Percentiles rank a stretch among this genome's conserved stretches.
Conservation (phyloP, 2,797 vertebrate species). For the Ispidina lecontei region DNA sequence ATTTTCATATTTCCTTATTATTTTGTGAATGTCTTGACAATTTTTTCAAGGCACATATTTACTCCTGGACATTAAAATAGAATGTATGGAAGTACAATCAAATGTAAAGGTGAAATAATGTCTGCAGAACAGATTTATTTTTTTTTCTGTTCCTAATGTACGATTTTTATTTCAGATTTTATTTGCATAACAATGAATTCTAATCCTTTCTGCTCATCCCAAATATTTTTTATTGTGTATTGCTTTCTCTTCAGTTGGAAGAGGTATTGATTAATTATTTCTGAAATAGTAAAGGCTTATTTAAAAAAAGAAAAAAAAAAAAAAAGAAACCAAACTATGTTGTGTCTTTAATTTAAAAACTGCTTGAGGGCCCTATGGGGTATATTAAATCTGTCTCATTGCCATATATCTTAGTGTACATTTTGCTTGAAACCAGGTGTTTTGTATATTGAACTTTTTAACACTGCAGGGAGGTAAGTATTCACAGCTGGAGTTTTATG, state of each 20-base stretch:
- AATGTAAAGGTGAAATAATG: not conserved
- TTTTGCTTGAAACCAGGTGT: constrained; percentile 86
- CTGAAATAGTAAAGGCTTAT: constrained; percentile 64
- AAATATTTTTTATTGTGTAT: constrained; percentile 12
- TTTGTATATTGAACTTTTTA: constrained; percentile 86
- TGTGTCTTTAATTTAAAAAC: constrained; percentile 82
- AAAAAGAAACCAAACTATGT: constrained; percentile 8
- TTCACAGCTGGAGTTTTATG: constrained; percentile 87
- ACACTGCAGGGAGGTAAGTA: constrained; percentile 85
- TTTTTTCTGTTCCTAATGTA: not conserved
- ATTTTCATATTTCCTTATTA: fast-evolving
- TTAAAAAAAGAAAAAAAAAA: not conserved
- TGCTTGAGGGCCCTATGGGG: constrained; percentile 80
- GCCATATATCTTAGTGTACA: constrained; percentile 80
- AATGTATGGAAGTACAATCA: not conserved
- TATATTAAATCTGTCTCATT: constrained; percentile 85
- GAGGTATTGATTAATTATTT: constrained; percentile 73
- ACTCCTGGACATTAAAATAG: not conserved
- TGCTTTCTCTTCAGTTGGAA: constrained; percentile 37
- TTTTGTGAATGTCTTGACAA: not conserved
- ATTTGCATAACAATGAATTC: constrained; percentile 51
- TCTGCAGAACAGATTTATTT: not conserved
- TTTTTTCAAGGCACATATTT: not conserved
- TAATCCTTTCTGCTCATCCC: not conserved
- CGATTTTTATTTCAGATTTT: constrained; percentile 20